Base-by-base conservation (phyloP, 2,888 invertebrate species). In the Ormyrus thymus region DNA sequence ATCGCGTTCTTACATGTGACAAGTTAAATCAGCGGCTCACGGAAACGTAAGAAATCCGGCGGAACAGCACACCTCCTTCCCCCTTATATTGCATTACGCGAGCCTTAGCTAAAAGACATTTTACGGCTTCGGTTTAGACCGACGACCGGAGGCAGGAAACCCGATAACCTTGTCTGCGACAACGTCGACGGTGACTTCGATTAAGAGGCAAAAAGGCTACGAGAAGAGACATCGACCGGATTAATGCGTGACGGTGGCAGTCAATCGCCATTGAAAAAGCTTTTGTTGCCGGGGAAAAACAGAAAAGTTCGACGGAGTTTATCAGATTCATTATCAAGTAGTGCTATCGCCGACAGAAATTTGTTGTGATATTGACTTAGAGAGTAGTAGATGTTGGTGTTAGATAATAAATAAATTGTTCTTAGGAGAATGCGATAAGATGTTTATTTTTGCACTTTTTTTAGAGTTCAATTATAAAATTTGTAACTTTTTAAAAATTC, bases 51-150 rank as follows among this genome's bases (percentile, higher is more conserved):
- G 64, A 72, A 72, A 77, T 70, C 76, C 46, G 55, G 11, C 58
- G 29, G 48, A 45, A n/a, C 7, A 7, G 11, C 48, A 53, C 9
- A n/a, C 9, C 13, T n/a, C 48, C 4, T 3, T 4, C 48, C 7
- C 15, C 43, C 46, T 7, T 66, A 66, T 66, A 66, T 84, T 82
- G 81, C 48, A 80, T 84, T 84, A 83, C 15, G 64, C 50, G 55
- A 50, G 79, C 62, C 80, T 29, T 29, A 29, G 81, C 81, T 81
- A 74, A 65, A 77, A 53, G 65, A 43, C 72, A 10, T 83, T 84
- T 83, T 85, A 85, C 56, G 87, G 87, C 84, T 87, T 87, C 87
- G 81, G 83, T 86, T 85, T 85, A 84, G 83, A 86, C 83, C 83
- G 82, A 83, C 48, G 50, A 9, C 7, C 29, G 29, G 29, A 29